Evolutionary conservation across 35 echinoderm and acorn worm genomes (phyloP).

Genomic region (Lytechinus pictus): DNA sequence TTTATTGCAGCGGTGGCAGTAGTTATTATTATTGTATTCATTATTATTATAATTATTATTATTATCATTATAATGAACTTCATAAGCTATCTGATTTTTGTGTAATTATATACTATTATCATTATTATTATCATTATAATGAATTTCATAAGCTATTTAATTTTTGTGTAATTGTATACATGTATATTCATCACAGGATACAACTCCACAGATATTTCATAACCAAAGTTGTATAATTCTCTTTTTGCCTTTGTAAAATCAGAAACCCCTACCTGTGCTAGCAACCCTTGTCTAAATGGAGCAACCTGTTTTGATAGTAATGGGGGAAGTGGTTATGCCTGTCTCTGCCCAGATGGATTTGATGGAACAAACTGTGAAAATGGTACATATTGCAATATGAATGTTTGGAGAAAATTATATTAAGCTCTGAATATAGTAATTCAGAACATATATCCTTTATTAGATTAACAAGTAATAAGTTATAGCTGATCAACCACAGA

Average conservation of each 20-base stretch:
- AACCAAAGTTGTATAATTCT: background rate
- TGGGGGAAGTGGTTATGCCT: conserved; percentile 26
- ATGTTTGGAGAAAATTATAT: background rate
- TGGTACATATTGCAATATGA: background rate
- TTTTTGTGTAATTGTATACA: too few species aligned
- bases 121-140: too few species aligned
- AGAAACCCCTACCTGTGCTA: conserved; percentile 21
- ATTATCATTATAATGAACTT: too few species aligned
- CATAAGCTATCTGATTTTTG: too few species aligned
- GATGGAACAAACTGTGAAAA: conserved; percentile 50
- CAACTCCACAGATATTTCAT: too few species aligned
- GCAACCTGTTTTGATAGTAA: conserved; percentile 54
- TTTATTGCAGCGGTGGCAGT: conserved; percentile 7
- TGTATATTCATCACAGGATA: too few species aligned
- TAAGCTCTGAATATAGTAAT: background rate
- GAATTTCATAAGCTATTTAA: too few species aligned
- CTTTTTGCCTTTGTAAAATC: background rate
- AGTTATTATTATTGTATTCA: background rate
- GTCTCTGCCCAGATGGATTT: conserved; percentile 51
- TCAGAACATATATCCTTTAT: background rate
- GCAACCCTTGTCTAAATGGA: conserved; percentile 55
- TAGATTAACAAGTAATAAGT: background rate
- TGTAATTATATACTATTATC: too few species aligned
- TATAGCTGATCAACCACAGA: background rate
- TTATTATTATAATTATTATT: too few species aligned